Conservation (phyloP, 1,140 invertebrate genomes). For the Drosophila asahinai region DNA sequence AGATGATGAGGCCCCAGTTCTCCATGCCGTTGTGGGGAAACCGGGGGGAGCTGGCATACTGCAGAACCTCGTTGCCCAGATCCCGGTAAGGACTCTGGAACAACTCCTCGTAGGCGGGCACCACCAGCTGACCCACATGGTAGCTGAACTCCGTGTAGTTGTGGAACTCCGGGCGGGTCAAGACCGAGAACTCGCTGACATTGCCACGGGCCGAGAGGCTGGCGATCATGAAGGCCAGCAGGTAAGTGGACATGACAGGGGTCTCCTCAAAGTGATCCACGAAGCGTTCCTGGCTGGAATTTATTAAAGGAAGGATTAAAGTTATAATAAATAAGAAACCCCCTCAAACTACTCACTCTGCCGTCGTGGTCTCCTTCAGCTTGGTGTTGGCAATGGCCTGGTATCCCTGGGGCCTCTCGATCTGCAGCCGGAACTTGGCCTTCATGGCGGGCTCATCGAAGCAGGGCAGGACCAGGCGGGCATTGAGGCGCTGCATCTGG, state of each 20-base stretch:
- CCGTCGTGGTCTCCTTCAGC: conserved; percentile 20
- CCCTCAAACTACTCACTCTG: conserved; percentile 29
- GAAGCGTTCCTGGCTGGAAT: conserved; percentile 44
- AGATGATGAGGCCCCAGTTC: conserved; percentile 93
- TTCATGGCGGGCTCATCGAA: conserved; percentile 96
- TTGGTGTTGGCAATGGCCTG: conserved; percentile 86
- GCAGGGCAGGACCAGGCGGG: conserved; percentile 94
- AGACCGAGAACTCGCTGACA: conserved; percentile 85
- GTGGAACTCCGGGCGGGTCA: conserved; percentile 89
- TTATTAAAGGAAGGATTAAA: not conserved
- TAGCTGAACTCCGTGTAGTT: conserved; percentile 87
- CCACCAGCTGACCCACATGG: conserved; percentile 85
- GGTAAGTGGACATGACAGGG: conserved; percentile 91
- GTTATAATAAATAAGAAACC: not conserved
- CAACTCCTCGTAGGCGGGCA: conserved; percentile 85
- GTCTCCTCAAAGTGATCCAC: conserved; percentile 85
- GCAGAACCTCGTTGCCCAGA: conserved; percentile 86
- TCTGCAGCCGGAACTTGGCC: conserved; percentile 90
- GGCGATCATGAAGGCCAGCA: conserved; percentile 91
- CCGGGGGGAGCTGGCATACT: conserved; percentile 91
- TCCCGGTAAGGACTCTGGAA: conserved; percentile 84
- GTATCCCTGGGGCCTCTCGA: conserved; percentile 87
- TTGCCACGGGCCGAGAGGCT: conserved; percentile 86
- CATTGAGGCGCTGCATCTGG: conserved; percentile 94
- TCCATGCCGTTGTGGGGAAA: conserved; percentile 93